These are phyloP conservation scores for Corythoichthys haematopterus DNA, from an alignment of 2,113 vertebrate genomes.

Conservation along the genomic window DNA sequence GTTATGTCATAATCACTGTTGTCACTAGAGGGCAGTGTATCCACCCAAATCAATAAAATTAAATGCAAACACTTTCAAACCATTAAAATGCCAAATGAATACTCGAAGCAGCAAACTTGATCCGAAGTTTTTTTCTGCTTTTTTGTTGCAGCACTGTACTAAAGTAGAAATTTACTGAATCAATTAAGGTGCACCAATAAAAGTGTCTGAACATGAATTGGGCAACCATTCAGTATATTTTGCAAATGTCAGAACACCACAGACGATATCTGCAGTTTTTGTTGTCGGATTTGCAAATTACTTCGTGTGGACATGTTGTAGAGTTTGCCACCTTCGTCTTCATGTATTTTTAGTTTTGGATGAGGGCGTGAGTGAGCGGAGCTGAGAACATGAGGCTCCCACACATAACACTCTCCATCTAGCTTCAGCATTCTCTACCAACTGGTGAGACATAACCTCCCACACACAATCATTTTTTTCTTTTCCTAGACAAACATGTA, in stretches of 20 bases:
- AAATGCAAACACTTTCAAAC: no score
- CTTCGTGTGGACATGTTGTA: background rate
- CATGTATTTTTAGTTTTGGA: conserved; percentile 40
- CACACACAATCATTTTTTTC: conserved; percentile 22
- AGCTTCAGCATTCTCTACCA: conserved; percentile 47
- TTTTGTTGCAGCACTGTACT: no score
- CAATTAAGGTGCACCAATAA: background rate
- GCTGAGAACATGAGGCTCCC: conserved; percentile 44
- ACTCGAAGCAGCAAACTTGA: no score
- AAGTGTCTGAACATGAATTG: background rate
- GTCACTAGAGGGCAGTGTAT: no score
- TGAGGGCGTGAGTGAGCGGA: conserved; percentile 29
- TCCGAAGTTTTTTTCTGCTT: no score
- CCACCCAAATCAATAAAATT: no score
- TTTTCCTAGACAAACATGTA: conserved; percentile 1
- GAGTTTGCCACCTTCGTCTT: conserved; percentile 34
- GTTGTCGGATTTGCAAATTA: background rate
- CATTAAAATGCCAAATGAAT: no score
- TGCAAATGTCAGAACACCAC: background rate
- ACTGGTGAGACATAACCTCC: conserved; percentile 49
- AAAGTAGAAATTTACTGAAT: background rate
- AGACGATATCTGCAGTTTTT: background rate
- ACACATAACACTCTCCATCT: conserved; percentile 54
- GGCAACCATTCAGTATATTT: background rate
- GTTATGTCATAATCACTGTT: no score